Evolutionary conservation across 2,113 vertebrate species (phyloP).

Genomic region (Hymenochirus boettgeri): DNA sequence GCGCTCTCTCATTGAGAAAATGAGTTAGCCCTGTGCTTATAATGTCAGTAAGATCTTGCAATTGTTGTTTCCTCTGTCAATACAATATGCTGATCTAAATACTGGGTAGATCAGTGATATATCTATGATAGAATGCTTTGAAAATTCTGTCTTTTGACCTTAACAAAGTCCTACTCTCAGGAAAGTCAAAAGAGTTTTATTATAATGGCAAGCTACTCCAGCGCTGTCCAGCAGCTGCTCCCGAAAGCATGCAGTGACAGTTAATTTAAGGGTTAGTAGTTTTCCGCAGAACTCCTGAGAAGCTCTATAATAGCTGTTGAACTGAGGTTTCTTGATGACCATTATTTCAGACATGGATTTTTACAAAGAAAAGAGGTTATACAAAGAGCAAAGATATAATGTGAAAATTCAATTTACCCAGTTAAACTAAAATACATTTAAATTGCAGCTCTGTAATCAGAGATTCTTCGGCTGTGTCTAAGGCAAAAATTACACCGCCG

Average conservation of each 20-base stretch:
- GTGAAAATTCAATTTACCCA: slow-evolving; percentile 3
- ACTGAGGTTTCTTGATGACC: not conserved
- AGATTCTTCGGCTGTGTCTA: slow-evolving; percentile 16
- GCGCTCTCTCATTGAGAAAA: no score
- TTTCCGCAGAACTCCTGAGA: not conserved
- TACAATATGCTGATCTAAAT: no score
- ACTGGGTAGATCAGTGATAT: no score
- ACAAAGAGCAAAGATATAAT: slow-evolving; percentile 1
- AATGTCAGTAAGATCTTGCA: no score
- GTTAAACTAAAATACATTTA: slow-evolving; percentile 4
- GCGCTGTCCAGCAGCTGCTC: not conserved
- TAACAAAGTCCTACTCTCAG: not conserved
- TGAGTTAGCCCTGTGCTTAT: no score
- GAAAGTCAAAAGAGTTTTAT: not conserved
- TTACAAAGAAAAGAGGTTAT: not conserved
- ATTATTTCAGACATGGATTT: not conserved
- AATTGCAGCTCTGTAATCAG: slow-evolving; percentile 23
- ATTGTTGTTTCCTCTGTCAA: no score
- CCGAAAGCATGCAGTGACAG: not conserved
- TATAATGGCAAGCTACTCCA: not conserved
- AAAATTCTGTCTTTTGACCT: slow-evolving; percentile 12
- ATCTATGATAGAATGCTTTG: no score
- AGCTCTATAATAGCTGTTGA: not conserved
- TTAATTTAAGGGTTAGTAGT: not conserved
- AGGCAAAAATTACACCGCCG: slow-evolving; percentile 27